Conservation (phyloP, 2,888 invertebrate genomes). For the Hirtodrosophila duncani region DNA sequence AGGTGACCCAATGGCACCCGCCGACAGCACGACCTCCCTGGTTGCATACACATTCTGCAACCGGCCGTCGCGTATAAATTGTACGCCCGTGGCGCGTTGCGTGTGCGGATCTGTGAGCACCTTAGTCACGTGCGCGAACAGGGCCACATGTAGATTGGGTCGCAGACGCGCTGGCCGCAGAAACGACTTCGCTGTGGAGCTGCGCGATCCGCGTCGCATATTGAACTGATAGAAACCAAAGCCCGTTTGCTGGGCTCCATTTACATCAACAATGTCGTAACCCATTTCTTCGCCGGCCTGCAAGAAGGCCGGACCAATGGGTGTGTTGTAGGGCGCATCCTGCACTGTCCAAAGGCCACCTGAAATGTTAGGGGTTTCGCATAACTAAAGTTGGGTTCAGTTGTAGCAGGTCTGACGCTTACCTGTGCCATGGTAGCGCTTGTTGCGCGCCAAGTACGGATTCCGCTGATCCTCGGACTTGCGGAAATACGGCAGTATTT, state of each 20-base stretch:
- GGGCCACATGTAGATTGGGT: slow-evolving; percentile 88
- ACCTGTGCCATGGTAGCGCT: slow-evolving; percentile 86
- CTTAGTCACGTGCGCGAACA: slow-evolving; percentile 89
- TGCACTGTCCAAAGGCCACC: slow-evolving; percentile 78
- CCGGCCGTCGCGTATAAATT: slow-evolving; percentile 84
- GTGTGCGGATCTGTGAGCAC: slow-evolving; percentile 85
- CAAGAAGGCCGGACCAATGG: slow-evolving; percentile 89
- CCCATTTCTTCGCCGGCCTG: slow-evolving; percentile 96
- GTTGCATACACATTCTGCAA: slow-evolving; percentile 78
- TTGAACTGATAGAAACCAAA: slow-evolving; percentile 92
- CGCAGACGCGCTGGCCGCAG: slow-evolving; percentile 87
- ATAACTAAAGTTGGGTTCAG: not conserved
- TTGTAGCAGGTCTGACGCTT: slow-evolving; percentile 18
- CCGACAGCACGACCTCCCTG: slow-evolving; percentile 79
- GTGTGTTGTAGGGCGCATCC: slow-evolving; percentile 81
- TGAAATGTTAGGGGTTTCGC: slow-evolving; percentile 56
- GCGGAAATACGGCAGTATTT: slow-evolving; percentile 89
- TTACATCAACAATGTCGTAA: slow-evolving; percentile 90
- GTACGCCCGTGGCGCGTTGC: slow-evolving; percentile 88
- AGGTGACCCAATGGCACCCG: slow-evolving; percentile 94
- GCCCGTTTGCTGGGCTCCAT: slow-evolving; percentile 91
- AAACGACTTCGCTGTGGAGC: slow-evolving; percentile 92
- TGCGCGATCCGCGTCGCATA: slow-evolving; percentile 90
- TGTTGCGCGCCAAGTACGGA: slow-evolving; percentile 89
- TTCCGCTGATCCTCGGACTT: slow-evolving; percentile 93